A percentile compares a stretch with the other conserved stretches of the same genome.
phyloP scores from a whole-genome alignment of 2,888 invertebrate species.

The Aplocera efformata region DNA sequence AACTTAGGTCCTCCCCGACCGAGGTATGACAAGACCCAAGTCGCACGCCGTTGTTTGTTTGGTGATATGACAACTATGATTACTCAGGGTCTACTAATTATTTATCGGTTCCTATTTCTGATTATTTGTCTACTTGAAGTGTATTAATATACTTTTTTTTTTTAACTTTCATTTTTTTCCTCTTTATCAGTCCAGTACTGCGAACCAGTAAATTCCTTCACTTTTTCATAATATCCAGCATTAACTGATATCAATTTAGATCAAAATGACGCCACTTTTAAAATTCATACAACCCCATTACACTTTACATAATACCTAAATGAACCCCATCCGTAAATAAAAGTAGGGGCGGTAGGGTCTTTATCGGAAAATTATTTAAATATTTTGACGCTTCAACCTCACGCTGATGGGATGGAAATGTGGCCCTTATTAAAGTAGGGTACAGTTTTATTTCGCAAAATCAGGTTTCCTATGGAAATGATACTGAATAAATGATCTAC shows the following conservation, averaged over 20 bases:
- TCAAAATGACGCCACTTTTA: constrained; percentile 26
- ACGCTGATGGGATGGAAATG: constrained; percentile 23
- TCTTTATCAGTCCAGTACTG: too few relatives aligned
- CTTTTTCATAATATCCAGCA: too few relatives aligned
- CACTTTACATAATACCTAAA: constrained; percentile 39
- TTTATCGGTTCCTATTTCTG: too few relatives aligned
- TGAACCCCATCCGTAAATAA: constrained; percentile 28
- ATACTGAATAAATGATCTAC: neutral
- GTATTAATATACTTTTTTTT: too few relatives aligned
- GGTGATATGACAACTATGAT: too few relatives aligned
- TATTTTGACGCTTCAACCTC: constrained; percentile 27
- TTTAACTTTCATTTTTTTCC: too few relatives aligned
- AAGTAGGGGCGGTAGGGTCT: constrained; percentile 7
- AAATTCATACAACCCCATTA: constrained; percentile 41
- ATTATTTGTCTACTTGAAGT: too few relatives aligned
- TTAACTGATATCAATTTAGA: constrained; percentile 17
- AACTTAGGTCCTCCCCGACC: too few relatives aligned
- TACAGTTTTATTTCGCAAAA: neutral
- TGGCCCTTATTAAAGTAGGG: constrained; percentile 6
- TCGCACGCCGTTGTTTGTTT: too few relatives aligned
- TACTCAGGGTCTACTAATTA: too few relatives aligned
- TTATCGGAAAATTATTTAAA: constrained; percentile 28
- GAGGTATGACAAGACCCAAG: too few relatives aligned
- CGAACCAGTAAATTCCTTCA: too few relatives aligned
- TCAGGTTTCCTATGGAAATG: neutral